Base-by-base conservation (phyloP, 2,888 invertebrate genomes). In the Dasypolia templi region DNA sequence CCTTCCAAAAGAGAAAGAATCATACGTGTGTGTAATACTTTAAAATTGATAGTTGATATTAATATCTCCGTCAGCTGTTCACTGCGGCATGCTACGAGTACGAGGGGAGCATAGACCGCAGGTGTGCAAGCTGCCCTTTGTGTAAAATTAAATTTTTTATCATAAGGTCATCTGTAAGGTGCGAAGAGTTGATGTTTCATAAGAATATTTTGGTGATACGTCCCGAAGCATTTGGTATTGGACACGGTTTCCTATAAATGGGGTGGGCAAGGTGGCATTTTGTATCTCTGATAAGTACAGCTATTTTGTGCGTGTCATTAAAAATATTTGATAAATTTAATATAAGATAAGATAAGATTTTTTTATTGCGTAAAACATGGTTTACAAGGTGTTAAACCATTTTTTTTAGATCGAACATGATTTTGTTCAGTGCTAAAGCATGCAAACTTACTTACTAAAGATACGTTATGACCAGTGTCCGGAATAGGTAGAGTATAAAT, bases 81-180 rank as follows among this genome's bases (percentile, higher is more conserved):
- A 65, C 14, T 63, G 14, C 53, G 42, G 61, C 46, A 44, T n/a
- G 35, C 2, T 53, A 78, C 35, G 35, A 70, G 81, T 53, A 78
- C 35, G 35, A 70, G 81, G 82, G 78, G 70, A 59, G 55, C 58
- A 79, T 64, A 59, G 55, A 14, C n/a, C 32, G 77, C 82, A 83
- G 82, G 74, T 83, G 77, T 51, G 6, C 42, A 0, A 26, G 58
- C 44, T 82, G 70, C 67, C 81, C 81, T 81, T 67, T 70, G 17
- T 1, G 29, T 42, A 39, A 65, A 55, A 73, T 3, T 39, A 11
- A 26, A 19, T 58, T 32, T 55, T 55, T 61, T 71, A 61, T 68
- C 44, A 39, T 68, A 55, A 70, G 63, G 66, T 70, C 46, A 65
- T 42, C 17, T 46, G 58, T 55, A 9, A 26, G 39, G 11, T 17